Conservation (phyloP, 1,140 invertebrate genomes). For the Danaus plexippus region DNA sequence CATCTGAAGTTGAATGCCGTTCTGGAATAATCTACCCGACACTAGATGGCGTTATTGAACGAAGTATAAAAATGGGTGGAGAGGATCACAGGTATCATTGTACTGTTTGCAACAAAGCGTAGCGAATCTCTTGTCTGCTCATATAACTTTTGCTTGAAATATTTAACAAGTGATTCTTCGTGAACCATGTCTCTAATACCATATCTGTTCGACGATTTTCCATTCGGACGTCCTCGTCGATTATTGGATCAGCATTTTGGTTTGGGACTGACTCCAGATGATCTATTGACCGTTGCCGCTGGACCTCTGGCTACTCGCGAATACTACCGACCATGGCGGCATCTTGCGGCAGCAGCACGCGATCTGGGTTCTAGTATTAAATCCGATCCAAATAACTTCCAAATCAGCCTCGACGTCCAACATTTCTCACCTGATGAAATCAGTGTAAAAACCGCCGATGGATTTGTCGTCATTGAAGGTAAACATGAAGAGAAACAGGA, state of each 20-base stretch:
- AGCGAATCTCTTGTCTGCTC: conserved; percentile 8
- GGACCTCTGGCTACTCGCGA: conserved; percentile 34
- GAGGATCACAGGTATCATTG: not conserved
- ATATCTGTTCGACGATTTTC: conserved; percentile 40
- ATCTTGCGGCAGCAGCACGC: conserved; percentile 33
- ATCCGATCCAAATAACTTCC: conserved; percentile 20
- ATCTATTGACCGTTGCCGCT: conserved; percentile 60
- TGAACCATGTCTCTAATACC: conserved; percentile 49
- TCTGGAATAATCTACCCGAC: conserved; percentile 46
- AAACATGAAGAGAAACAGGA: conserved; percentile 31
- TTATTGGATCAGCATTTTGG: conserved; percentile 76
- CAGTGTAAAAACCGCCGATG: conserved; percentile 22
- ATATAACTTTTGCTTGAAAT: conserved; percentile 1
- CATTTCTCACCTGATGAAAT: conserved; percentile 27
- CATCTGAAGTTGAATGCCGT: conserved; percentile 15
- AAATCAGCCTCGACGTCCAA: conserved; percentile 26
- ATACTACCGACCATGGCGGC: conserved; percentile 73
- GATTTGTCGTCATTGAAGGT: conserved; percentile 23
- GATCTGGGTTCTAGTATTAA: conserved; percentile 25
- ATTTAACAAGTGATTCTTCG: not conserved
- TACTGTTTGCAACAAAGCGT: not conserved
- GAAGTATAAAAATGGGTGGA: conserved; percentile 30
- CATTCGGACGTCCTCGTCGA: conserved; percentile 53
- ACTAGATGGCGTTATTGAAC: conserved; percentile 44
- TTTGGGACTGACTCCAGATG: conserved; percentile 67